phyloP scores from a whole-genome alignment of 2,797 vertebrate genomes.

The Lindbergichthys nudifrons region DNA sequence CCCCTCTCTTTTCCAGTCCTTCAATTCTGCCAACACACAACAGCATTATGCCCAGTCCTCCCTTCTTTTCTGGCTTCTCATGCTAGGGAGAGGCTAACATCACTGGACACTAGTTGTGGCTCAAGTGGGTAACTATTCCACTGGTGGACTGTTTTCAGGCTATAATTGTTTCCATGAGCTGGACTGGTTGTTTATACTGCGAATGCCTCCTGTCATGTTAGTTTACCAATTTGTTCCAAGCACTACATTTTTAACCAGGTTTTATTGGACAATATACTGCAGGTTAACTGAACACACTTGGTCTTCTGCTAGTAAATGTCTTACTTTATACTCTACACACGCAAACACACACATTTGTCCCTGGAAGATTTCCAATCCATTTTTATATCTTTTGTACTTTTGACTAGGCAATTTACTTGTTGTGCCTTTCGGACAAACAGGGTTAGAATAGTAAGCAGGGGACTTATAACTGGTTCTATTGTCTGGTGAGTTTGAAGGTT shows the following conservation, averaged over 20 bases:
- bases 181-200: conserved; percentile 52
- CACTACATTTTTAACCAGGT: conserved; percentile 57
- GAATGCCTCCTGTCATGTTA: conserved; percentile 62
- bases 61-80: conserved; percentile 67
- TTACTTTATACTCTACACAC: conserved; percentile 36
- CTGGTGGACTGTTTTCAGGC: conserved; percentile 56
- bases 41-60: conserved; percentile 78
- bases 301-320: conserved; percentile 55
- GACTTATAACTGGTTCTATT: conserved; percentile 18
- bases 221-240: conserved; percentile 56
- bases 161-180: conserved; percentile 67
- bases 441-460: conserved; percentile 25
- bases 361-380: conserved; percentile 47
- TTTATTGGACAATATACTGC: conserved; percentile 44
- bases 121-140: conserved; percentile 71
- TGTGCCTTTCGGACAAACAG: conserved; percentile 19
- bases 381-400: conserved; percentile 34
- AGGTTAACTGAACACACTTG: conserved; percentile 53
- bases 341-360: conserved; percentile 51
- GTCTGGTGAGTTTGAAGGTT: conserved; percentile 25
- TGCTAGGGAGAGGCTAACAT: conserved; percentile 71
- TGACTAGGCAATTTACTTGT: conserved; percentile 22
- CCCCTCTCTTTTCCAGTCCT: conserved; percentile 77
- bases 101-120: conserved; percentile 72
- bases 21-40: conserved; percentile 76